Evolutionary conservation across 2,888 invertebrate genomes (phyloP), one percentile per base, ranked within the genome.

Genomic region (Drosophila koepferae): DNA sequence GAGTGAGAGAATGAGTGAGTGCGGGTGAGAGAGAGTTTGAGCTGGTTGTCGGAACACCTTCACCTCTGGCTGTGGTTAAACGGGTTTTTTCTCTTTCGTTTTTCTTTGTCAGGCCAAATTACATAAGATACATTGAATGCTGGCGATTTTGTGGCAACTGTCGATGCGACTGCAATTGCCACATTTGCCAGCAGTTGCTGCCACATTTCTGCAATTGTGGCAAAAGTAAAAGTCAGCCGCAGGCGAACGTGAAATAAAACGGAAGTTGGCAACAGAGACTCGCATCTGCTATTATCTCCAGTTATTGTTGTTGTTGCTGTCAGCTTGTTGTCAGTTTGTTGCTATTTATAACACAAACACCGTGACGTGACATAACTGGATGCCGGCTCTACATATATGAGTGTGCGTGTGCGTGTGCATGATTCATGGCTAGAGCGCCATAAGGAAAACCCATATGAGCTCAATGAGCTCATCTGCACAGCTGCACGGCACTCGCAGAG

Each of bases 61-160:
- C 51, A 43, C 51, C 48, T 41, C 43, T 55, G 36, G 38, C 34
- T 34, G n/a, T 55, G 60, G 61, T 41, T 4, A 87, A 84, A 79
- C 87, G 62, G 62, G 86, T 86, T 85, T 84, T 2, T 28, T 16
- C 10, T n/a, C 7, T 86, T 87, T 81, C n/a, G 5, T 16, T 23
- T 16, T 28, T n/a, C 31, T 23, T 40, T 36, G 55, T 41, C 41
- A 28, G 34, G 59, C 20, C 36, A 31, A 69, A 77, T 85, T 85
- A 61, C 80, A 80, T 85, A 85, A 85, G 71, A 85, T 82, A 86
- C 85, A 86, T 86, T 86, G 87, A 86, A 85, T 85, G 82, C 68
- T 74, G 77, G 63, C 73, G 65, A 58, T 58, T 77, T 72, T 75
- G 85, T 74, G 63, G 80, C 87, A 87, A 82, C 82, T 82, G 85